Evolutionary conservation across 1,140 invertebrate genomes (phyloP), one percentile per base, ranked within the genome.

Genomic region (Saccostrea glomerata): DNA sequence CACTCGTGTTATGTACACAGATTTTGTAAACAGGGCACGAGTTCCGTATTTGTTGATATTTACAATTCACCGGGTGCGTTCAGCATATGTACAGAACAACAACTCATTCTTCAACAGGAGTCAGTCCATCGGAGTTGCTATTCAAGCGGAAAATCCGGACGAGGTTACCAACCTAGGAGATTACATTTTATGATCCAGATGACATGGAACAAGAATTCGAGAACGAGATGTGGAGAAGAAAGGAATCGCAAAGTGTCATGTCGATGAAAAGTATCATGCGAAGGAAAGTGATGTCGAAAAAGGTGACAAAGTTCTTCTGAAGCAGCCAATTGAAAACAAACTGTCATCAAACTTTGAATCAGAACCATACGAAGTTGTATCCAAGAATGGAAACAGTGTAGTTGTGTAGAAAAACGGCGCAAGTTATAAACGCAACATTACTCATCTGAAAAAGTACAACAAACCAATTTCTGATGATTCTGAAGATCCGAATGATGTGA

Each of bases 81-180:
- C 30, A 36, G 30, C 30, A 36, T 0, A 82, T 58, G n/a, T 92
- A 92, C 70, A 82, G 92, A 20, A 85, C 86, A 1, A 91, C 89
- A 17, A 86, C 92, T 40, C 92, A 92, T 66, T 66, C 77, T 25
- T 77, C 70, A 20, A 93, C 89, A 17, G 87, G 30, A 36, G 30
- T 36, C 30, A 36, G 30, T 36, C 30, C 30, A 36, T 36, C 30
- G 30, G 30, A 36, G 90, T 36, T 91, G 15, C 30, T 92, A 30
- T 91, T 90, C 82, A 66, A 73, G 13, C 58, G 90, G 7, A 89
- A 91, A 66, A 63, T 92, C 20, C 54, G 88, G 60, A 91, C 90
- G 2, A 90, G 91, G 85, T 3, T 91, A 54, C 91, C 90, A 54
- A 87, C 86, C 20, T 15, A 90, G 15, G 40, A 58, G 6, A 58